These are phyloP conservation scores for Latrodectus hesperus DNA, from an alignment of 2,888 invertebrate species.

Conservation along the genomic window DNA sequence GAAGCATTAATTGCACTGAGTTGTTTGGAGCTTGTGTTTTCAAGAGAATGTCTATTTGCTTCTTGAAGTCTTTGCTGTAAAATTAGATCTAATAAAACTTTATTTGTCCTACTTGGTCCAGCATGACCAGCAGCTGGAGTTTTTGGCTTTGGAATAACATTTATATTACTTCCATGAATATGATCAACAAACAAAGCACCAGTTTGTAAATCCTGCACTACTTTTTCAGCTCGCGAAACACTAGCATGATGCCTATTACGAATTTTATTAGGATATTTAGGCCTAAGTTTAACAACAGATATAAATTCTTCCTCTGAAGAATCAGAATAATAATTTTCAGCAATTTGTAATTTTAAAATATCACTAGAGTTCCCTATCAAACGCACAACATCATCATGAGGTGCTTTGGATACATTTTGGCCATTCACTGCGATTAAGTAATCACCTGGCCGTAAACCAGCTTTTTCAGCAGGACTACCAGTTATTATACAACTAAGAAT, in stretches of 20 bases:
- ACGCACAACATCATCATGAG: slow-evolving; percentile 94
- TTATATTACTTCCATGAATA: slow-evolving; percentile 51
- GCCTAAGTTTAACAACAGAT: slow-evolving; percentile 73
- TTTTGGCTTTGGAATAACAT: slow-evolving; percentile 31
- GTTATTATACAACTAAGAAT: slow-evolving; percentile 93
- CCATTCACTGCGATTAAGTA: slow-evolving; percentile 94
- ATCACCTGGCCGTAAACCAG: slow-evolving; percentile 92
- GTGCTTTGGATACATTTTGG: slow-evolving; percentile 90
- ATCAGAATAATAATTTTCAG: slow-evolving; percentile 89
- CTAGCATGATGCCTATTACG: slow-evolving; percentile 74
- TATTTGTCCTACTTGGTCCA: slow-evolving; percentile 64
- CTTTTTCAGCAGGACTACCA: slow-evolving; percentile 91
- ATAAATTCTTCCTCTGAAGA: slow-evolving; percentile 83
- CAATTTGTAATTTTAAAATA: slow-evolving; percentile 88
- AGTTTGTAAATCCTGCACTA: slow-evolving; percentile 77
- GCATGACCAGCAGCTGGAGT: slow-evolving; percentile 24
- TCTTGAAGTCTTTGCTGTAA: slow-evolving; percentile 69
- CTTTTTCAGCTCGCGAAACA: slow-evolving; percentile 76
- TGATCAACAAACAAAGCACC: slow-evolving; percentile 76
- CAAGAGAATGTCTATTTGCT: slow-evolving; percentile 35
- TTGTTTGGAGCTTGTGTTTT: slow-evolving; percentile 3
- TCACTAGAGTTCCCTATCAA: slow-evolving; percentile 91
- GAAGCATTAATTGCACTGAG: neutral
- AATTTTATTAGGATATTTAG: slow-evolving; percentile 74
- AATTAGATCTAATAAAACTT: slow-evolving; percentile 68